A percentile compares a stretch with the other conserved stretches of the same genome.
Conservation (phyloP, 2,113 vertebrate species). For the Hippocampus abdominalis region DNA sequence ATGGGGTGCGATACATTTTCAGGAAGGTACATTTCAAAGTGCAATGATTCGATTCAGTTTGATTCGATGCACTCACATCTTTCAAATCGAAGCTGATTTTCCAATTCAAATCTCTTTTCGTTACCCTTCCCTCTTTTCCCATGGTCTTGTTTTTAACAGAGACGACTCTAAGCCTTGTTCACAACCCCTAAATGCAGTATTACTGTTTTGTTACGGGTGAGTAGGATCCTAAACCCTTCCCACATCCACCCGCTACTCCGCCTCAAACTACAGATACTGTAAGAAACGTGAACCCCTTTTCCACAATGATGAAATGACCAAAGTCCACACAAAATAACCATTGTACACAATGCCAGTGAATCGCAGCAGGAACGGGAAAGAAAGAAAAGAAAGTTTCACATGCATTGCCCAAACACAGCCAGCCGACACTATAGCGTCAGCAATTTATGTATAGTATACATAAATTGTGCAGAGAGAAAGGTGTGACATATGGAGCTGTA, state of each 20-base stretch:
- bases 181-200: neutral
- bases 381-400: no score
- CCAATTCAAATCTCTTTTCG: no score
- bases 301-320: constrained; percentile 18
- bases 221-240: neutral
- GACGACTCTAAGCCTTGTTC: neutral
- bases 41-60: no score
- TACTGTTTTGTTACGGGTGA: neutral
- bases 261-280: neutral
- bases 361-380: constrained; percentile 14
- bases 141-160: neutral
- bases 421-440: no score
- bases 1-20: no score
- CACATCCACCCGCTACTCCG: neutral
- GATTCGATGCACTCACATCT: no score
- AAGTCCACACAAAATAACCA: neutral
- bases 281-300: neutral
- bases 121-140: neutral
- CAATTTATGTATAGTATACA: no score
- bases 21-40: no score
- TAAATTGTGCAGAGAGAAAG: no score
- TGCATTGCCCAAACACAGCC: no score
- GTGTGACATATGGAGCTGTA: no score
- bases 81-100: no score
- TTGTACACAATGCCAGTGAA: constrained; percentile 28